Base-by-base conservation (phyloP, 2,797 vertebrate species). In the Galagoides demidoff region DNA sequence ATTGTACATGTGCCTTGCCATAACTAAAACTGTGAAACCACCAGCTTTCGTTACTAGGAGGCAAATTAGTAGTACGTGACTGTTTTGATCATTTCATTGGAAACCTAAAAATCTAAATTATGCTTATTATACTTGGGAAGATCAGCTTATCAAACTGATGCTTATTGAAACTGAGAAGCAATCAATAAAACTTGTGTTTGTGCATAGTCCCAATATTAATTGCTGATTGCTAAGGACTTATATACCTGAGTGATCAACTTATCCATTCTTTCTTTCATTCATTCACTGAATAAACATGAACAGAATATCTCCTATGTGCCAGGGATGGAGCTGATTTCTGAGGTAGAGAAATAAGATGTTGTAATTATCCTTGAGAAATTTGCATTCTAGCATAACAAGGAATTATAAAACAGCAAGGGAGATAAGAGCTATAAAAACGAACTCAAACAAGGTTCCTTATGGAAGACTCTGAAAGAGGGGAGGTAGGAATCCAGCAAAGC, bases 61-160 rank as follows among this genome's bases (percentile, higher is more conserved):
- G 82, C 94, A 90, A 93, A 89, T 96, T 68, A 93, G 73, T 43
- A 79, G 49, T 7, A 7, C 25, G 10, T 66, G 63, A 52, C 92
- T 74, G 37, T 90, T 97, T 92, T 93, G 81, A 95, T 94, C 59
- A 89, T 85, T 96, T 94, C 39, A 0, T 14, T 92, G 49, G 77
- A 95, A 93, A 96, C 57, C 37, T 87, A 52, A 82, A 95, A 88
- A 23, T 93, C 79, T 96, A 88, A 97, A 90, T 96, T 93, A 89
- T 76, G 34, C 22, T 85, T 78, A 85, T 90, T 90, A 74, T 87
- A 68, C 25, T 31, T 81, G n/a, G 76, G 81, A 64, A 27, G 76
- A 57, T 89, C 89, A 81, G 49, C 77, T 82, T 59, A 87, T 84
- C 76, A 97, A 85, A 89, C 8, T 63, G n/a, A 88, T 77, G 49